phyloP scores from a whole-genome alignment of 2,888 invertebrate genomes.

The Nemapogon koenigi region DNA sequence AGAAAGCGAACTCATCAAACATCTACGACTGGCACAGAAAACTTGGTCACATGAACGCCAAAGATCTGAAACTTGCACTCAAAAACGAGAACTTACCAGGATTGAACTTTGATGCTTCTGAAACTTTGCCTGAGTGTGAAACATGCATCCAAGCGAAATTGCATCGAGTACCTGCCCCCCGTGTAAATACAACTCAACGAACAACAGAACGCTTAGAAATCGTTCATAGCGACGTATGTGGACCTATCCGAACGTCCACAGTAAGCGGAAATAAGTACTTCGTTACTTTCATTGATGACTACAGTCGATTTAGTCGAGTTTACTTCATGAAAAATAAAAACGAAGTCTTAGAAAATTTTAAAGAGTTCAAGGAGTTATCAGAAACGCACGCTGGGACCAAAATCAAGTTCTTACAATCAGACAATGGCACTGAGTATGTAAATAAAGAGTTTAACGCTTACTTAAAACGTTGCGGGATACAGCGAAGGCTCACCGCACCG shows the following conservation, averaged over 20 bases:
- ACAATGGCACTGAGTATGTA: too few species aligned
- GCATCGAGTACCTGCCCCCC: too few species aligned
- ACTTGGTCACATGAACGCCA: too few species aligned
- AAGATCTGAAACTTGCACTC: too few species aligned
- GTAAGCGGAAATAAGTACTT: constrained; percentile 6
- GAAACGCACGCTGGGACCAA: constrained; percentile 6
- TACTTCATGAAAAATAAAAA: constrained; percentile 13
- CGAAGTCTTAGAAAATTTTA: constrained; percentile 11
- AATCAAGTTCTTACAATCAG: too few species aligned
- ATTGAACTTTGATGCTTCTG: too few species aligned
- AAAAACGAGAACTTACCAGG: too few species aligned
- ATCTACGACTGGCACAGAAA: too few species aligned
- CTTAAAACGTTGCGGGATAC: constrained; percentile 17
- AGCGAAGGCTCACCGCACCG: constrained; percentile 18
- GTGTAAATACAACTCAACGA: too few species aligned
- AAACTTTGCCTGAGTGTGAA: too few species aligned
- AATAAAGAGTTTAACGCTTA: neutral
- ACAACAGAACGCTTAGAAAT: constrained; percentile 5
- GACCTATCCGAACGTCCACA: constrained; percentile 8
- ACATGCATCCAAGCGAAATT: too few species aligned
- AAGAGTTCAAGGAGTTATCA: constrained; percentile 10
- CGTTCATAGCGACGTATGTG: constrained; percentile 14
- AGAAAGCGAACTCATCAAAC: too few species aligned
- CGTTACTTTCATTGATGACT: constrained; percentile 16
- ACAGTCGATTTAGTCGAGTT: constrained; percentile 11